phyloP scores from a whole-genome alignment of 2,888 invertebrate species.

The Meliscaeva auricollis region DNA sequence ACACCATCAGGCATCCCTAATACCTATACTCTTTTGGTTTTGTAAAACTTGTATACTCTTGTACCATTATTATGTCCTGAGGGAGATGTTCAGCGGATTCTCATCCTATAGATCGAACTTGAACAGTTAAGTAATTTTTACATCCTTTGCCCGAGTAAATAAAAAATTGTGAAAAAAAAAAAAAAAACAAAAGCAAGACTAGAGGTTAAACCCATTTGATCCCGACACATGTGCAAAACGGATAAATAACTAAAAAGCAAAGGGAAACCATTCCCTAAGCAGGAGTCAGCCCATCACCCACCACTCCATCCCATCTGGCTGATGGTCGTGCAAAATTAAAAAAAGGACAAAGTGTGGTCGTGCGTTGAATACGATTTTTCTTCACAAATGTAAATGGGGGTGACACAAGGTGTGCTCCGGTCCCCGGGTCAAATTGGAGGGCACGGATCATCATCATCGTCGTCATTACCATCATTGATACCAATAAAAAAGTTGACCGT shows the following conservation, averaged over 20 bases:
- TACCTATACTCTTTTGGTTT: slow-evolving; percentile 59
- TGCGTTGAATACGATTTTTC: slow-evolving; percentile 75
- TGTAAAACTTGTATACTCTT: slow-evolving; percentile 56
- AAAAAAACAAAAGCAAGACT: slow-evolving; percentile 22
- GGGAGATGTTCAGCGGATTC: slow-evolving; percentile 18
- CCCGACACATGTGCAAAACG: slow-evolving; percentile 74
- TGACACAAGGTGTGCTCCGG: slow-evolving; percentile 56
- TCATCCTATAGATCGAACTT: slow-evolving; percentile 30
- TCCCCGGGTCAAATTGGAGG: slow-evolving; percentile 53
- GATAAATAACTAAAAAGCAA: slow-evolving; percentile 74
- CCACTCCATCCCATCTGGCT: slow-evolving; percentile 19
- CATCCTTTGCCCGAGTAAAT: slow-evolving; percentile 57
- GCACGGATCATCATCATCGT: slow-evolving; percentile 63
- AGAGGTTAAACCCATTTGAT: slow-evolving; percentile 75
- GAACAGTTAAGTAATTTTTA: slow-evolving; percentile 72
- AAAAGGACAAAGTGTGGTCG: slow-evolving; percentile 76
- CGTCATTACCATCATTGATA: slow-evolving; percentile 75
- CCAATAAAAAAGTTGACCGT: slow-evolving; percentile 76
- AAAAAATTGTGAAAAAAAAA: slow-evolving; percentile 16
- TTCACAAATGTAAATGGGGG: slow-evolving; percentile 14
- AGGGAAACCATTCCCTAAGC: slow-evolving; percentile 35
- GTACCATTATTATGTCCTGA: slow-evolving; percentile 57
- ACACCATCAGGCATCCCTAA: slow-evolving; percentile 41
- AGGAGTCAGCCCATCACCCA: background rate
- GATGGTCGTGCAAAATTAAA: slow-evolving; percentile 60